Conservation (phyloP, 2,113 vertebrate genomes). For the Ascaphus truei region DNA sequence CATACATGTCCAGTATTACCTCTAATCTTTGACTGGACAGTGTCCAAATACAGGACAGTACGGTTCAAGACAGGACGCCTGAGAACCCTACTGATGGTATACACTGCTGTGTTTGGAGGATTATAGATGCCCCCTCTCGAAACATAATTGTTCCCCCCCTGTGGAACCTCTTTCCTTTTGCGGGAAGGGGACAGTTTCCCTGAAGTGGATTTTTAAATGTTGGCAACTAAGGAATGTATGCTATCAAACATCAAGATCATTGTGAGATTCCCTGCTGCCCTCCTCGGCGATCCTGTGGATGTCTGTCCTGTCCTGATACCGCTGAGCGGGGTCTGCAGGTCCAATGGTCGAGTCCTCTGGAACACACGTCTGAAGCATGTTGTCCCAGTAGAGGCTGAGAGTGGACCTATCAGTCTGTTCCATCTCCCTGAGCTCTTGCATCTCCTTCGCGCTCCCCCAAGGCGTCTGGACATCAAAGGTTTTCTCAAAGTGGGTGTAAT, state of each 20-base stretch:
- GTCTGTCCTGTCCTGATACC: not conserved
- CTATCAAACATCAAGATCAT: slow-evolving; percentile 1
- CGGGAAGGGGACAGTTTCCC: no score
- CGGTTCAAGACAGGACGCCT: no score
- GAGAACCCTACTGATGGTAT: no score
- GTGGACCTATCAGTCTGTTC: slow-evolving; percentile 43
- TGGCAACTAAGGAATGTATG: not conserved
- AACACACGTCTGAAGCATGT: slow-evolving; percentile 28
- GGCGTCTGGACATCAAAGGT: slow-evolving; percentile 73
- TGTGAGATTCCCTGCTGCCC: not conserved
- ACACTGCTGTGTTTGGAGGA: no score
- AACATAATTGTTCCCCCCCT: no score
- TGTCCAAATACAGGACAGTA: no score
- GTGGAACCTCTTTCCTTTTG: no score
- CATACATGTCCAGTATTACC: no score
- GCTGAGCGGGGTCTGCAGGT: not conserved
- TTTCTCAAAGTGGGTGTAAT: slow-evolving; percentile 72
- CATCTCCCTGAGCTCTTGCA: slow-evolving; percentile 41
- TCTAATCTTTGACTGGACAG: no score
- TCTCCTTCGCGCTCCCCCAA: slow-evolving; percentile 57
- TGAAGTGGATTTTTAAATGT: not conserved
- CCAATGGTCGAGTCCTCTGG: not conserved
- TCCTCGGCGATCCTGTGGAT: slow-evolving; percentile 17
- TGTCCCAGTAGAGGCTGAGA: slow-evolving; percentile 51
- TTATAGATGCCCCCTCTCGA: no score